Base-by-base conservation (phyloP, 2,888 invertebrate genomes). In the Brachypterus glaber region DNA sequence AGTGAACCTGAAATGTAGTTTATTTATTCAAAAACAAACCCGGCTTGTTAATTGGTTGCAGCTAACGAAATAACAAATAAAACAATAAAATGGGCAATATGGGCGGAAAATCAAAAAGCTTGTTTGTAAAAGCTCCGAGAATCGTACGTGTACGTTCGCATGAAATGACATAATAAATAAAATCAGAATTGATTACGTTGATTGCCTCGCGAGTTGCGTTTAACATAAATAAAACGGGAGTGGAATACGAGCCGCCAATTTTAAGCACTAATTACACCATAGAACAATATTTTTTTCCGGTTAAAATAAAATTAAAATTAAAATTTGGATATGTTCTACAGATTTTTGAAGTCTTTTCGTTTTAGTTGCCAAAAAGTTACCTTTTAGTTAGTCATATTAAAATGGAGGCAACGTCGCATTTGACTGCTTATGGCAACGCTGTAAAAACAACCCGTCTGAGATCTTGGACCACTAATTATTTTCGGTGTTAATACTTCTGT, bases 131-230 rank as follows among this genome's bases (percentile, higher is more conserved):
- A 36, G 41, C 36, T n/a, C n/a, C n/a, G n/a, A n/a, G n/a, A n/a
- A n/a, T n/a, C 33, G 33, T 39, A 33, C 21, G 21, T 5, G 7
- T 9, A 5, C 15, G 32, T 43, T 37, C 40, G 42, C 43, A 41
- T 37, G 45, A 48, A 49, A 51, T 49, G 55, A 57, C 58, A 49
- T 50, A 57, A 62, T 60, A 60, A 61, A 62, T 60, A 63, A 63
- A 63, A 62, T 59, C 61, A 54, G 63, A 64, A 64, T 63, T 64
- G 64, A 64, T 64, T 63, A 63, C 60, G 61, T 59, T 64, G 64
- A 64, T 64, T 63, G 63, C 60, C 58, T 54, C 54, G 54, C 58
- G 51, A 52, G 51, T 51, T 55, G 57, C 60, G 60, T 61, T 62
- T 63, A 61, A 60, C 60, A 60, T 62, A 61, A 62, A 62, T 60